These are phyloP conservation scores for Cheilosia pagana DNA, from an alignment of 2,888 invertebrate species.

Conservation along the genomic window DNA sequence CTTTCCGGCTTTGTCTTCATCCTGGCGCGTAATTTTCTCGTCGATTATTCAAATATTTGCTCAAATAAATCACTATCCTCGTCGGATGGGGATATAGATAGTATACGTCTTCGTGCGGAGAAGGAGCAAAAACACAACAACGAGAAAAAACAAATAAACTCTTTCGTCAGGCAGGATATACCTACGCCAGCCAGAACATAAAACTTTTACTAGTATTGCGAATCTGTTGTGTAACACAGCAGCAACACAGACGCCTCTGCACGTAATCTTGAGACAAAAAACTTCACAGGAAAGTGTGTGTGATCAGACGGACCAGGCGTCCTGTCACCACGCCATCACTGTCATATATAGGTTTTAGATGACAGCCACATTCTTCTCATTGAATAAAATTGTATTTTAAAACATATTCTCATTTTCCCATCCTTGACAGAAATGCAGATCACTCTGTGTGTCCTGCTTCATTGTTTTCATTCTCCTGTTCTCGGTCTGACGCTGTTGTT, in stretches of 20 bases:
- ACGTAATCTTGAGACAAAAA: conserved; percentile 14
- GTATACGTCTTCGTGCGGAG: neutral
- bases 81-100: conserved; percentile 6
- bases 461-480: neutral
- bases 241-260: conserved; percentile 3
- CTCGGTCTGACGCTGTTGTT: conserved; percentile 20
- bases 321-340: conserved; percentile 45
- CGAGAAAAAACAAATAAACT: neutral
- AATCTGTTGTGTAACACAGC: conserved; percentile 16
- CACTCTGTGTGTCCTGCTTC: neutral
- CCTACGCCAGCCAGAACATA: conserved; percentile 8
- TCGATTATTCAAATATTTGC: conserved; percentile 56
- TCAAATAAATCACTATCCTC: conserved; percentile 50
- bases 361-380: conserved; percentile 1
- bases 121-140: neutral
- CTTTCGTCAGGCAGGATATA: conserved; percentile 9
- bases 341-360: conserved; percentile 35
- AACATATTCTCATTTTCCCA: conserved; percentile 45
- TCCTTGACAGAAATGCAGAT: neutral
- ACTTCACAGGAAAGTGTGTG: conserved; percentile 19
- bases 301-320: conserved; percentile 43
- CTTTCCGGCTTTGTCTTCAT: conserved; percentile 11
- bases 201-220: conserved; percentile 1
- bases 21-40: conserved; percentile 39
- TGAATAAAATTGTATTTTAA: conserved; percentile 71